These are phyloP conservation scores for Phalacrocorax brasilianus DNA, from an alignment of 2,113 vertebrate species.

Conservation along the genomic window DNA sequence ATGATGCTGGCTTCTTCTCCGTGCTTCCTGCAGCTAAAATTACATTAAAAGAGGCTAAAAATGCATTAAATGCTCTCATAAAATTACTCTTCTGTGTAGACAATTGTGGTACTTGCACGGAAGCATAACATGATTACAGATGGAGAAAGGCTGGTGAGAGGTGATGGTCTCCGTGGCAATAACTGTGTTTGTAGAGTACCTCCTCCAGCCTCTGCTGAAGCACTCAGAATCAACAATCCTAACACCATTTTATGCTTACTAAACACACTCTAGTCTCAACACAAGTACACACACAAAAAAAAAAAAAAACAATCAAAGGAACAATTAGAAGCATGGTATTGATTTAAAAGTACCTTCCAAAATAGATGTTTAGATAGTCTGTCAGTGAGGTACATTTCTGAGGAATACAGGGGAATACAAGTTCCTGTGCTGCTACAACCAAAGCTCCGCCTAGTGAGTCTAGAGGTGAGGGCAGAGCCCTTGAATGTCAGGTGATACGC, in stretches of 20 bases:
- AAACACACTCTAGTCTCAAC: neutral
- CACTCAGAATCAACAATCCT: neutral
- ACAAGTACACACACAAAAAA: neutral
- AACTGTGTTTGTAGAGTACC: neutral
- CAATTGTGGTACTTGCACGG: neutral
- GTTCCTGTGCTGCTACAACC: neutral
- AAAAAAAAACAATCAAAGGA: neutral
- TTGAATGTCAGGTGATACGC: rapidly evolving
- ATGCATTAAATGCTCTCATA: neutral
- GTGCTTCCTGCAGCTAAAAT: slow-evolving; percentile 22
- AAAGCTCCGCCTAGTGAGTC: neutral
- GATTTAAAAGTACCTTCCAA: neutral
- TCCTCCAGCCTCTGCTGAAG: neutral
- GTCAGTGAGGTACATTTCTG: neutral
- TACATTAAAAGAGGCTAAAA: slow-evolving; percentile 5
- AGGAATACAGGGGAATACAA: neutral
- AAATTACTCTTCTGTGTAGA: slow-evolving; percentile 12
- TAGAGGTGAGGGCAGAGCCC: neutral
- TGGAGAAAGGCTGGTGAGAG: neutral
- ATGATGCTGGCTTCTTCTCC: neutral
- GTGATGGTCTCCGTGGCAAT: neutral
- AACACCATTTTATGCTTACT: neutral
- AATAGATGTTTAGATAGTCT: neutral
- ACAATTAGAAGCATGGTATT: neutral
- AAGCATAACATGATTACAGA: neutral